Conservation (phyloP, 1,140 invertebrate genomes). For the Dinoponera quadriceps region DNA sequence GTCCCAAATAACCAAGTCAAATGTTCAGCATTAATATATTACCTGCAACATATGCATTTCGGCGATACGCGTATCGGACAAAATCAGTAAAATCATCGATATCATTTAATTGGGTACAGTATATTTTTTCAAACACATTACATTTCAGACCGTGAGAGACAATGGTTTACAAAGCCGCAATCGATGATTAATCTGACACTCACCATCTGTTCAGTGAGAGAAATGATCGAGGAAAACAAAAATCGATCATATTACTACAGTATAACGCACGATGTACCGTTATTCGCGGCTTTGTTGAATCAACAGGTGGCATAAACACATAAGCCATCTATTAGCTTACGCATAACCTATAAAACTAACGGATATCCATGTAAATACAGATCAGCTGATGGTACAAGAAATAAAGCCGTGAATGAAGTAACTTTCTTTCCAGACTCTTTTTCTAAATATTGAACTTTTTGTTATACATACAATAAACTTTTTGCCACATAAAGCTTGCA, state of each 20-base stretch:
- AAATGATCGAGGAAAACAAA: background rate
- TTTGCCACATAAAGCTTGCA: too few relatives aligned
- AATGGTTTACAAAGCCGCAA: background rate
- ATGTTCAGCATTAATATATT: background rate
- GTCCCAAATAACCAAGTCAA: background rate
- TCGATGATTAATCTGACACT: background rate
- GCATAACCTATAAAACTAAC: background rate
- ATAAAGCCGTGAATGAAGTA: background rate
- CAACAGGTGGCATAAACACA: constrained; percentile 44
- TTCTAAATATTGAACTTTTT: too few relatives aligned
- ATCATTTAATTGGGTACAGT: background rate
- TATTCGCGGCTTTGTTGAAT: constrained; percentile 7
- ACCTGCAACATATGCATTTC: background rate
- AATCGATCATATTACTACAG: background rate
- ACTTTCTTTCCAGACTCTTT: too few relatives aligned
- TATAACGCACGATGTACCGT: background rate
- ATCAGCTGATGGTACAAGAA: constrained; percentile 9
- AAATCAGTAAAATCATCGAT: constrained; percentile 20
- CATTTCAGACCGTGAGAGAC: constrained; percentile 11
- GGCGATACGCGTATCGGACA: background rate
- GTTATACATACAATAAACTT: too few relatives aligned
- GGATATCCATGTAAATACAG: background rate
- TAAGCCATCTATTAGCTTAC: background rate
- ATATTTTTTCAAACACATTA: background rate
- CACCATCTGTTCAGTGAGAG: background rate